Evolutionary conservation across 2,113 vertebrate genomes (phyloP), one percentile per base, ranked within the genome.

Genomic region (Prunella fulvescens): DNA sequence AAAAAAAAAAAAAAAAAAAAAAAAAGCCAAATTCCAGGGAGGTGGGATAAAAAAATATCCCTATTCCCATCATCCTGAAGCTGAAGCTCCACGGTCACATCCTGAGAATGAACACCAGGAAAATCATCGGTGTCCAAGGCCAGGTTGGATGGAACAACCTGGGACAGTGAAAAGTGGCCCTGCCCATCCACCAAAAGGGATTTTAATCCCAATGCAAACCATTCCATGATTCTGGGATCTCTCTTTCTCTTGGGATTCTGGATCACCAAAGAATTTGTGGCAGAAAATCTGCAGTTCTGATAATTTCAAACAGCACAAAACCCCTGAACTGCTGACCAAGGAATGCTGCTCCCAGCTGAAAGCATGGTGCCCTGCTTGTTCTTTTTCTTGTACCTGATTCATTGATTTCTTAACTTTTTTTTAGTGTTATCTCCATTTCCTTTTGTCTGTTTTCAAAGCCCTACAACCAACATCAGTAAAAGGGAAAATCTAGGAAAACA

Each of bases 81-180:
- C 35, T 48, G 50, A 35, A 66, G 31, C 1, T 62, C 35, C 42
- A 25, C 10, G 26, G 28, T 24, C 47, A 33, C 2, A 2, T 8
- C 35, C 13, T 35, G 3, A 14, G 9, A 16, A 47, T 18, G 39
- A 74, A n/a, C 19, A 10, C 24, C 24, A 26, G 47, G 23, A 85
- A 81, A 92, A 24, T 0, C 14, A 40, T 19, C 2, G 0, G 5
- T 29, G 60, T 10, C 18, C 70, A 10, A 14, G 47, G 53, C n/a
- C 53, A 58, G 39, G 45, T 0, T 23, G 67, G 85, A 50, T 19
- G 60, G 53, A n/a, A 7, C 24, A 24, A 7, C 3, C 39, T 40
- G 69, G n/a, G n/a, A 16, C 8, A 12, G 37, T 5, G 60, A 7
- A 2, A 45, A 8, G 19, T 26, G 74, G 4, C 7, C 28, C 48